These are phyloP conservation scores for Apotomis turbidana DNA, from an alignment of 2,888 invertebrate species.

Conservation along the genomic window DNA sequence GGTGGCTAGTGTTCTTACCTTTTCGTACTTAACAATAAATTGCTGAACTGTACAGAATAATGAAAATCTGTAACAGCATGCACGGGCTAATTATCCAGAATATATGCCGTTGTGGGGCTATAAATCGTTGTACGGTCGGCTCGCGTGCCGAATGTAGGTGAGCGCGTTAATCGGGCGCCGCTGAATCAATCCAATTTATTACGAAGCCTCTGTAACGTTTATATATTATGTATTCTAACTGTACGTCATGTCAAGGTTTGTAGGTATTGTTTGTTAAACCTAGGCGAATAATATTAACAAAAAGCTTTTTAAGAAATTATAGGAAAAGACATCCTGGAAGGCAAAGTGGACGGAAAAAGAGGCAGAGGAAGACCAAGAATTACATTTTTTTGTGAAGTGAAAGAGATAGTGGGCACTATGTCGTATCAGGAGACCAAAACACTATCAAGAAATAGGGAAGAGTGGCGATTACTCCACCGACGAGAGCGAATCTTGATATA, in stretches of 20 bases:
- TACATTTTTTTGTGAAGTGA: too few species aligned
- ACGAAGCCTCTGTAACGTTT: constrained; percentile 52
- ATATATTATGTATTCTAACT: constrained; percentile 40
- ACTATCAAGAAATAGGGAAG: too few species aligned
- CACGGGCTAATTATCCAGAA: constrained; percentile 22
- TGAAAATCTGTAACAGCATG: constrained; percentile 20
- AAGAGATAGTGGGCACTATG: too few species aligned
- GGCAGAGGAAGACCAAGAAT: too few species aligned
- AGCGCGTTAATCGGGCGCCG: constrained; percentile 54
- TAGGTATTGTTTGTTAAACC: constrained; percentile 1
- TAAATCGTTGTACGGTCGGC: constrained; percentile 40
- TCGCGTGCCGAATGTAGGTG: constrained; percentile 64
- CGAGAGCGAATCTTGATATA: too few species aligned
- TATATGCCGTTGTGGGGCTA: constrained; percentile 15
- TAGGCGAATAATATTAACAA: too few species aligned
- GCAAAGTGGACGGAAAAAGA: too few species aligned
- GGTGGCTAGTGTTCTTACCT: neutral
- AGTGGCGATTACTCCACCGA: too few species aligned
- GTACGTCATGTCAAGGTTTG: constrained; percentile 25
- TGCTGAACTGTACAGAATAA: neutral
- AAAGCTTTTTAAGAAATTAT: too few species aligned
- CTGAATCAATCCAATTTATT: constrained; percentile 57
- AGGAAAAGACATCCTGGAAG: too few species aligned
- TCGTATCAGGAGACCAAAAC: too few species aligned
- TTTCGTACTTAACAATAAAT: neutral